phyloP scores from a whole-genome alignment of 2,113 vertebrate genomes.

The Melanerpes aurifrons region DNA sequence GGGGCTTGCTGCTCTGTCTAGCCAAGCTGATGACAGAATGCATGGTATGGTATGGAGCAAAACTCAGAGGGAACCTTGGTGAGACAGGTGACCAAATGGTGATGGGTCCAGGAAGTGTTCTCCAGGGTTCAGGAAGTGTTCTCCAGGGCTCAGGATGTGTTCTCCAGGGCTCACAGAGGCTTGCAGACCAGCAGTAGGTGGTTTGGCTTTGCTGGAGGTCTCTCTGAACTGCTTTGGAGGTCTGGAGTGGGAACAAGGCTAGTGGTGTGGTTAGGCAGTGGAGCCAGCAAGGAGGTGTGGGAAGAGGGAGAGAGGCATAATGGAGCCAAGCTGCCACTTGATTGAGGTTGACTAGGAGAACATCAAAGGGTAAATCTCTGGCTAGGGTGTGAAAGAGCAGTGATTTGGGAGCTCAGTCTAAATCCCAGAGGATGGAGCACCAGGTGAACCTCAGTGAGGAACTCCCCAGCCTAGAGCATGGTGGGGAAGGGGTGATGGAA shows the following conservation, averaged over 20 bases:
- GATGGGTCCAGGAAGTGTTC: not conserved
- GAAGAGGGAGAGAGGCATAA: not conserved
- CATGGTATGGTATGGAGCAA: not conserved
- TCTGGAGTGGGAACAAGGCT: not conserved
- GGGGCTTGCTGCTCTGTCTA: not conserved
- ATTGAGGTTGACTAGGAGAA: not conserved
- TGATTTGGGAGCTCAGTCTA: not conserved
- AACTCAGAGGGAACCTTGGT: not conserved
- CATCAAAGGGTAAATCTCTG: not conserved
- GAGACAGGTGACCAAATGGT: not conserved
- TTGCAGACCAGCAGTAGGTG: not conserved
- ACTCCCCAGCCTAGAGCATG: not conserved
- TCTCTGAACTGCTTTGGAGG: not conserved
- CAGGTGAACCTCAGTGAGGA: not conserved
- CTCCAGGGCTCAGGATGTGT: not conserved
- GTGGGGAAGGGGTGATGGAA: not conserved
- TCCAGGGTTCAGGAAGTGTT: not conserved
- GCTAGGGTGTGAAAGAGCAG: not conserved
- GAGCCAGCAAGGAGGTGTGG: not conserved
- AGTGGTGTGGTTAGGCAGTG: not conserved
- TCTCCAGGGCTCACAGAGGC: not conserved
- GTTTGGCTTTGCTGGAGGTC: not conserved
- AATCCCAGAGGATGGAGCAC: not conserved
- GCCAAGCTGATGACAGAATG: not conserved
- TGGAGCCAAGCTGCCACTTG: accelerated